phyloP scores from a whole-genome alignment of 2,888 invertebrate species.

The Sinelater perroti region DNA sequence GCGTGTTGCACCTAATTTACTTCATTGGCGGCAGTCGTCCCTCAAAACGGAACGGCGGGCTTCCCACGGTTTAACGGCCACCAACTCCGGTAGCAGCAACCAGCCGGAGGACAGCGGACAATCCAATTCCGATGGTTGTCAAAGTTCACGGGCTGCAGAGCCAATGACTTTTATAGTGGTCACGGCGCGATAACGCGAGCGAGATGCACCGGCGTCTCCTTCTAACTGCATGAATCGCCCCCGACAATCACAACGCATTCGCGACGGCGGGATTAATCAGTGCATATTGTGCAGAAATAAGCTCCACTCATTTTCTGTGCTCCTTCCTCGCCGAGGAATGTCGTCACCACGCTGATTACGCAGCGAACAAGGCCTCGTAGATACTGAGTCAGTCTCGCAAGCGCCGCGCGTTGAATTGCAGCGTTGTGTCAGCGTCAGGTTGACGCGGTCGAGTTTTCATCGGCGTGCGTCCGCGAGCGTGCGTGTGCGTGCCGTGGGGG shows the following conservation, averaged over 20 bases:
- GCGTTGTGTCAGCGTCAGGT: too few relatives aligned
- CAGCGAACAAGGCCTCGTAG: slow-evolving; percentile 30
- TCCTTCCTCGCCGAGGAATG: slow-evolving; percentile 20
- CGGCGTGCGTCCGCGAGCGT: not conserved
- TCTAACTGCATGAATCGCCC: slow-evolving; percentile 4
- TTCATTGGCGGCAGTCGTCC: not conserved
- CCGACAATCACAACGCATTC: slow-evolving; percentile 3
- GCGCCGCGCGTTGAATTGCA: slow-evolving; percentile 20
- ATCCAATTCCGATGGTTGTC: slow-evolving; percentile 29
- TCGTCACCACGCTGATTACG: slow-evolving; percentile 34
- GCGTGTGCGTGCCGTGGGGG: slow-evolving; percentile 10
- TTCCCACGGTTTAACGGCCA: slow-evolving; percentile 3
- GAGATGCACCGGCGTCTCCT: slow-evolving; percentile 16
- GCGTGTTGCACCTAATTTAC: not conserved
- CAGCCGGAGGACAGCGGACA: slow-evolving; percentile 15
- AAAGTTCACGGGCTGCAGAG: slow-evolving; percentile 33
- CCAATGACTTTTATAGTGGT: slow-evolving; percentile 32
- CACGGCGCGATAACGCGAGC: slow-evolving; percentile 1
- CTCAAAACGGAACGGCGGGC: slow-evolving; percentile 1
- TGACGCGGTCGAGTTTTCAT: slow-evolving; percentile 24
- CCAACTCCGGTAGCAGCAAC: not conserved
- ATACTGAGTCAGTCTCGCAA: slow-evolving; percentile 33
- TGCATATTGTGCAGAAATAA: slow-evolving; percentile 27
- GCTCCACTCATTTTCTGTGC: too few relatives aligned
- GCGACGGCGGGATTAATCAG: slow-evolving; percentile 17